Evolutionary conservation across 2,797 vertebrate species (phyloP), one percentile per base, ranked within the genome.

Genomic region (Halcyon chelicuti): DNA sequence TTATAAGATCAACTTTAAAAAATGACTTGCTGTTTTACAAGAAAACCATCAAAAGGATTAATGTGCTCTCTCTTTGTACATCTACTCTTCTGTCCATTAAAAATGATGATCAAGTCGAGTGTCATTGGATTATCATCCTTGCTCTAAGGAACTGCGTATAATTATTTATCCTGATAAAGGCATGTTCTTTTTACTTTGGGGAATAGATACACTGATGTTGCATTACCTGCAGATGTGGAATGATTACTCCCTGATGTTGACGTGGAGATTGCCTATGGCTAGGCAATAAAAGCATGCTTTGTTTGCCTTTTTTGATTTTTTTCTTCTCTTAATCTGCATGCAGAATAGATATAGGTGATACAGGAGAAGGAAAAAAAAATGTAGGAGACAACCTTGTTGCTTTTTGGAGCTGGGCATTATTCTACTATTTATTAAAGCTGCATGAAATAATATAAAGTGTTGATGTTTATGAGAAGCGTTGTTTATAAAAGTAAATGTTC

Each of bases 1-100:
- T 92, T 90, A 51, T 61, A 61, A 68, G 60, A 90, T 84, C 74
- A 86, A 21, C 74, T 94, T 86, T 16, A 51, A 72, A 86, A 90
- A 87, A 87, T 25, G 9, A 70, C 88, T 95, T 74, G 52, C 83
- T 96, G 79, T 81, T 95, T 81, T 95, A 96, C 92, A 90, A 93
- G 92, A 81, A 90, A 94, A 72, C 63, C 74, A 42, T 94, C 86
- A 37, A 42, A 82, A 88, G 77, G 74, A 94, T 93, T 90, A 88
- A 90, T 79, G 83, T 84, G 44, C 76, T 67, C 80, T 94, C 52
- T 75, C 55, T 61, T 55, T 80, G 71, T 74, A 18, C 60, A 20
- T 79, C 61, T 62, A 2, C 65, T 71, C 31, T 67, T 73, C 26
- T 85, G 1, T 55, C 74, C 1, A 2, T n/a, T 94, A 72, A 28